These are phyloP conservation scores for Hyalella azteca DNA, from an alignment of 2,888 invertebrate species.

Conservation along the genomic window DNA sequence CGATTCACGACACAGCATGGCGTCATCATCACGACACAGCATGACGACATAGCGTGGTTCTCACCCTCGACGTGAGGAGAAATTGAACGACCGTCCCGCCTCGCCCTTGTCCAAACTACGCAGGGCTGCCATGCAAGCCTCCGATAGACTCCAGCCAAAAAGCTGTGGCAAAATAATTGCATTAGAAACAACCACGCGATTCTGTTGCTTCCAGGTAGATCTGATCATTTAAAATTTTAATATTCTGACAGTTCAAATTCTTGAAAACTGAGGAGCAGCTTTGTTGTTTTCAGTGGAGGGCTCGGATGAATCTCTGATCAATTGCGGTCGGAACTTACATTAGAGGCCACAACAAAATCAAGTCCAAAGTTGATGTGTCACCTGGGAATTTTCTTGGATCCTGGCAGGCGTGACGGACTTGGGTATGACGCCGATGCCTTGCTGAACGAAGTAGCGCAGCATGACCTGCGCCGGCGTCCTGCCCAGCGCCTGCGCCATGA, in stretches of 20 bases:
- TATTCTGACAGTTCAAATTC: too few relatives aligned
- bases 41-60: background rate
- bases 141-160: conserved; percentile 74
- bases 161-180: conserved; percentile 46
- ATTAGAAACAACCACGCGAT: too few relatives aligned
- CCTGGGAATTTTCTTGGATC: conserved; percentile 63
- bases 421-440: conserved; percentile 62
- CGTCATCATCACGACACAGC: background rate
- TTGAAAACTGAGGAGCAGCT: too few relatives aligned
- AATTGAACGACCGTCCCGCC: conserved; percentile 74
- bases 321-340: too few relatives aligned
- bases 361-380: too few relatives aligned
- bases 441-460: conserved; percentile 62
- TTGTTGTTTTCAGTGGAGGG: too few relatives aligned
- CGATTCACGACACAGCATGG: too few relatives aligned
- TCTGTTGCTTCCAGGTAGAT: too few relatives aligned
- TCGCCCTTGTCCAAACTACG: conserved; percentile 72
- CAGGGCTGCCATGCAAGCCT: conserved; percentile 71
- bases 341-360: too few relatives aligned
- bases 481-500: conserved; percentile 65
- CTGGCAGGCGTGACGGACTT: conserved; percentile 63
- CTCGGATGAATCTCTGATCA: too few relatives aligned
- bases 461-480: conserved; percentile 60
- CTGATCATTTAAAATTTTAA: too few relatives aligned
- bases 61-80: conserved; percentile 70